Conservation (phyloP, 2,888 invertebrate species). For the Spatulosminthurus flaviceps region DNA sequence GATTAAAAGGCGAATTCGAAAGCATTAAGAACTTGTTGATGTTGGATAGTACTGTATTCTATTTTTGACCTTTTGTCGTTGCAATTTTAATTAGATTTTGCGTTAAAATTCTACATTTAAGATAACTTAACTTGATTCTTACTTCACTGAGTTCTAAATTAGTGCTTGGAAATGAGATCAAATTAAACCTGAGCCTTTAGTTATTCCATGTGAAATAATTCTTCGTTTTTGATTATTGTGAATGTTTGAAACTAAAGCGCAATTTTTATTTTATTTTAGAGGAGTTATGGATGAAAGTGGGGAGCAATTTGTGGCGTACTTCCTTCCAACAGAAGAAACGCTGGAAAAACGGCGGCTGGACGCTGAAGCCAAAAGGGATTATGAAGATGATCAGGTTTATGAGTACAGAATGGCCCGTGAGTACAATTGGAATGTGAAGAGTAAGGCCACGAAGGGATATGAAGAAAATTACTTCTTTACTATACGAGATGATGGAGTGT, state of each 20-base stretch:
- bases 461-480: constrained; percentile 98
- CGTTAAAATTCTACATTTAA: too few species aligned
- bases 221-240: neutral
- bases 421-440: constrained; percentile 99
- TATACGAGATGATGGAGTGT: constrained; percentile 87
- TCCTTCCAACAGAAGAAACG: constrained; percentile 93
- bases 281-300: constrained; percentile 99
- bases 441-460: constrained; percentile 92
- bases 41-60: constrained; percentile 44
- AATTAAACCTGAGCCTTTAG: constrained; percentile 56
- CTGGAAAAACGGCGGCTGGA: constrained; percentile 88
- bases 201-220: constrained; percentile 13
- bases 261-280: constrained; percentile 68
- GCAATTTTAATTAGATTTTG: too few species aligned
- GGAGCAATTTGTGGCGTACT: constrained; percentile 99
- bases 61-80: neutral
- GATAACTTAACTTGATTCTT: too few species aligned
- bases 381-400: constrained; percentile 90
- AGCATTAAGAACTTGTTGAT: constrained; percentile 32
- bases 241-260: neutral
- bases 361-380: constrained; percentile 77
- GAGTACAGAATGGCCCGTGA: constrained; percentile 98
- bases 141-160: neutral
- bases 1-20: constrained; percentile 61
- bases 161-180: constrained; percentile 45